These are phyloP conservation scores for Rhegmatorhina hoffmannsi DNA, from an alignment of 2,113 vertebrate species.

Conservation along the genomic window DNA sequence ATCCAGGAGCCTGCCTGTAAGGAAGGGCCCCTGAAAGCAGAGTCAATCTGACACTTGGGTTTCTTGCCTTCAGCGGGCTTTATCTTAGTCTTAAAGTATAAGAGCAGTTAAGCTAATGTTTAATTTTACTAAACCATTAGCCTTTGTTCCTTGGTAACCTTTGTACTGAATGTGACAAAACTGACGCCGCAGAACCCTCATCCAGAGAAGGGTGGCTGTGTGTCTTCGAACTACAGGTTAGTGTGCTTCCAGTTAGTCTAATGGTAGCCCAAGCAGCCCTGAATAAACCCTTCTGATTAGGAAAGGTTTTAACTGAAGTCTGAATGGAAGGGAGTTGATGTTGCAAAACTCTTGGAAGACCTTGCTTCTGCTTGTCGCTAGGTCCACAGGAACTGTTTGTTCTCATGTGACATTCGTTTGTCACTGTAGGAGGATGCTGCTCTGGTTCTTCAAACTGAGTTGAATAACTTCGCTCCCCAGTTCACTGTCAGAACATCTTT, in stretches of 20 bases:
- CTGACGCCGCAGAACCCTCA: neutral
- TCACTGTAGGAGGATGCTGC: neutral
- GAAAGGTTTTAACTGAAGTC: neutral
- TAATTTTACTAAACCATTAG: neutral
- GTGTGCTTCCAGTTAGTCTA: neutral
- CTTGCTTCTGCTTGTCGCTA: neutral
- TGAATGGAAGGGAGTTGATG: neutral
- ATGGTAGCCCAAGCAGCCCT: neutral
- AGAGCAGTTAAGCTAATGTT: slow-evolving; percentile 22
- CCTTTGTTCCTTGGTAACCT: slow-evolving; percentile 32
- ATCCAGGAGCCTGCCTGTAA: neutral
- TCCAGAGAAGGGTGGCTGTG: neutral
- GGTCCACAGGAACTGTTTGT: neutral
- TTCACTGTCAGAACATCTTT: neutral
- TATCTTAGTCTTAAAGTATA: neutral
- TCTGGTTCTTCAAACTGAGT: neutral
- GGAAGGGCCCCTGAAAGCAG: neutral
- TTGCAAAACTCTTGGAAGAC: neutral
- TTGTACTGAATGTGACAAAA: neutral
- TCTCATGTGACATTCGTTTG: neutral
- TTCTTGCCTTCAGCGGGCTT: neutral
- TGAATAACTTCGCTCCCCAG: neutral
- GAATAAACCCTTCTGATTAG: neutral
- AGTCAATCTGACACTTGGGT: neutral
- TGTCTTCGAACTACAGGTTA: rapidly evolving